These are phyloP conservation scores for Cyclura pinguis DNA, from an alignment of 2,797 vertebrate genomes.

Conservation along the genomic window DNA sequence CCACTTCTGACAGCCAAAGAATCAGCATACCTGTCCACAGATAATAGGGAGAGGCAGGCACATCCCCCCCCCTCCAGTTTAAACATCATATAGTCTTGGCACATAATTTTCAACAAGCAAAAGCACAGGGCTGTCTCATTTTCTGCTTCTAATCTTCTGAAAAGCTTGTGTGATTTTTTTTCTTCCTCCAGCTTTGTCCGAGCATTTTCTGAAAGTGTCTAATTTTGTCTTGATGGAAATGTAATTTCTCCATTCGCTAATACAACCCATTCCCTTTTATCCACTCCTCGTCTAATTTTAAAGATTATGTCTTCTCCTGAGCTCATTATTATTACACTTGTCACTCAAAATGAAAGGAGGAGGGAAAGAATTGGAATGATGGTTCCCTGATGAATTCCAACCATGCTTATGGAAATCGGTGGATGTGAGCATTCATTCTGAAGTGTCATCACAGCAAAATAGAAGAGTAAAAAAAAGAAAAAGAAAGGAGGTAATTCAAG, in stretches of 20 bases:
- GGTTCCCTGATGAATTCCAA: conserved; percentile 64
- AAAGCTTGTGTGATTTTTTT: conserved; percentile 61
- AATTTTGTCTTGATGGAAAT: conserved; percentile 72
- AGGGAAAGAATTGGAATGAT: conserved; percentile 64
- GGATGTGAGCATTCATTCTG: conserved; percentile 56
- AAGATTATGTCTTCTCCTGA: conserved; percentile 69
- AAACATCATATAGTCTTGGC: not conserved
- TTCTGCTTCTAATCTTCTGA: conserved; percentile 60
- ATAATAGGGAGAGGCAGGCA: conserved; percentile 25
- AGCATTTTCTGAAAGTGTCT: conserved; percentile 65
- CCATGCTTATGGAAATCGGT: conserved; percentile 63
- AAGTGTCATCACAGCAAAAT: conserved; percentile 46
- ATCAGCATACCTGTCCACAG: conserved; percentile 30
- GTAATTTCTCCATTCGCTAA: conserved; percentile 71
- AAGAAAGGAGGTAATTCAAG: conserved; percentile 53
- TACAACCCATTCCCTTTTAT: conserved; percentile 62
- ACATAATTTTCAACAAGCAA: conserved; percentile 35
- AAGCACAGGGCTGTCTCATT: conserved; percentile 47
- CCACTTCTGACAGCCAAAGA: conserved; percentile 14
- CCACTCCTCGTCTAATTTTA: conserved; percentile 69
- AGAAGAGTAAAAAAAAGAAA: no score
- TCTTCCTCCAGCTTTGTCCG: conserved; percentile 57
- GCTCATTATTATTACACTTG: conserved; percentile 71
- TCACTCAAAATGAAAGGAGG: conserved; percentile 70
- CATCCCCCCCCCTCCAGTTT: not conserved